Evolutionary conservation across 2,797 vertebrate genomes (phyloP), one percentile per base, ranked within the genome.

Genomic region (Cirrhinus molitorella): DNA sequence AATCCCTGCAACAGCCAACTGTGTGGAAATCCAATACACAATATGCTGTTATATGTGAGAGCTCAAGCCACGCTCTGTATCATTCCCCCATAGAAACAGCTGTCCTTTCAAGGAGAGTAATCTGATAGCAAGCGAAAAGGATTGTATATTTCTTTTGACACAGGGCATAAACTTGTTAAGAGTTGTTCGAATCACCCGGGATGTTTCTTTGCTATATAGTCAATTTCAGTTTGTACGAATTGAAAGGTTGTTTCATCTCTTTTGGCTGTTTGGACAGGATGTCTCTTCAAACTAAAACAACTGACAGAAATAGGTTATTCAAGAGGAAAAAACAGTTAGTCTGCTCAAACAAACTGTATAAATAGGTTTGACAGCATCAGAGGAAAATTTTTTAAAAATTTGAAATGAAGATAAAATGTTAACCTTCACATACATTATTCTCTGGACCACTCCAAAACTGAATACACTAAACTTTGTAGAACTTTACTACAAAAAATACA

Each of bases 81-180:
- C 83, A 65, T 63, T 55, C 47, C 19, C 65, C 87, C 83, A 86
- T 79, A 88, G 5, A 14, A 87, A 88, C 92, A 93, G 91, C 93
- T 93, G 90, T 82, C 79, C 86, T 89, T 89, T 89, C 85, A 89
- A 84, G 88, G 85, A 86, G 17, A 51, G 89, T 87, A 90, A 93
- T 65, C 34, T 40, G 88, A 91, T 74, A 85, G 1, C 72, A 85
- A 81, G 45, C 59, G 57, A 86, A 74, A 77, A 87, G 89, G 75
- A 86, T 72, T 79, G 83, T 88, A 85, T 83, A 90, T 78, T 83
- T 89, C 88, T 90, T 57, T 25, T 67, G 85, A 89, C 81, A 82
- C 77, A 82, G 72, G 71, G 90, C 88, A 88, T 80, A 78, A 76
- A 78, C 80, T 83, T 74, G 49, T 74, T 88, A 57, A 83, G 51